Evolutionary conservation across 2,113 vertebrate genomes (phyloP).

Genomic region (Copsychus sechellarum): DNA sequence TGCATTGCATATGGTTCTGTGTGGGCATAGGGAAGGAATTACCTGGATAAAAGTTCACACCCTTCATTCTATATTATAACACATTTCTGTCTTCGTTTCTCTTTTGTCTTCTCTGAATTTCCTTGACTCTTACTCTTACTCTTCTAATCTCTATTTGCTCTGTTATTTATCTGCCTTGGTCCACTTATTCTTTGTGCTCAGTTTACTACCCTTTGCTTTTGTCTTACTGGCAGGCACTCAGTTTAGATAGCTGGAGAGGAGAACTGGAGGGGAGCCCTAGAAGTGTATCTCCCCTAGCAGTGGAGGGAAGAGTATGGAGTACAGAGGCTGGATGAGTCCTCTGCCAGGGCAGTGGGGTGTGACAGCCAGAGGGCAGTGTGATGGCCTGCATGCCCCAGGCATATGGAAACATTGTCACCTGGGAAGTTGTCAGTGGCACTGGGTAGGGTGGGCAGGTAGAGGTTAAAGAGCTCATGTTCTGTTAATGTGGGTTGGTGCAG

Average conservation of each 20-base stretch:
- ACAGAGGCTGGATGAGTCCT: background rate
- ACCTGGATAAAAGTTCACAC: background rate
- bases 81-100: background rate
- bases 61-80: background rate
- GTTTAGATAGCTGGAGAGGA: background rate
- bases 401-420: background rate
- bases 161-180: background rate
- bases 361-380: background rate
- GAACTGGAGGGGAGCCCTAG: accelerated
- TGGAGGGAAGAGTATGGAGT: background rate
- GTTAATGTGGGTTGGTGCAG: background rate
- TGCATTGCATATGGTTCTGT: background rate
- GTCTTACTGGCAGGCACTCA: background rate
- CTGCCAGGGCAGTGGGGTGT: background rate
- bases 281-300: background rate
- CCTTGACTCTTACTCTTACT: background rate
- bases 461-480: background rate
- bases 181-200: background rate
- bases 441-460: background rate
- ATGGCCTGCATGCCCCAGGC: accelerated
- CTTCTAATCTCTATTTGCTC: background rate
- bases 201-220: background rate
- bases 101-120: background rate
- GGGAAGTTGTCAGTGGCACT: background rate
- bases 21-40: background rate